Evolutionary conservation across 2,888 invertebrate genomes (phyloP), one percentile per base, ranked within the genome.

Genomic region (Urechis unicinctus): DNA sequence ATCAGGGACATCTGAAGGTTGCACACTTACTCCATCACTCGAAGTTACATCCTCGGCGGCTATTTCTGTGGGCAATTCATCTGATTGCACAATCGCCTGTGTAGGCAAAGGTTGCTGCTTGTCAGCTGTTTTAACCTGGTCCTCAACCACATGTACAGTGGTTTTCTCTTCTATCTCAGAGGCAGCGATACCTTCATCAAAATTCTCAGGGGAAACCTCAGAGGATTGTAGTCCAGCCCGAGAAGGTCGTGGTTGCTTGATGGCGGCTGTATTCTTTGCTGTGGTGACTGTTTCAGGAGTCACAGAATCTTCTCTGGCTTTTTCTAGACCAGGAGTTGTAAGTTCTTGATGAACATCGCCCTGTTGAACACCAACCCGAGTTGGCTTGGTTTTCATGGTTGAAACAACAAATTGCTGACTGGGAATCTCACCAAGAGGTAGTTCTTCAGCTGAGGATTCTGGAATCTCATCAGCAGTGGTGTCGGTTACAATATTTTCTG

Each of bases 161-260:
- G 9, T 9, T 36, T 9, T 17, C 9, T 17, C 36, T 36, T 36
- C 36, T 17, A 13, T 17, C 17, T 36, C 17, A 13, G 36, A 9
- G 9, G 9, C 17, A 9, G 9, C 36, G 17, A 57, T 44, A n/a
- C 57, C 57, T 41, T 57, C 57, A 22, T 17, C 29, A 30, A 57
- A 31, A 26, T 21, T 6, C 6, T 57, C 57, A n/a, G 54, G 28
- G 22, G 3, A 43, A 6, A 55, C 36, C 21, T 50, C 51, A 2
- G 44, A n/a, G 13, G 28, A 44, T 42, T 57, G 57, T 24, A 55
- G 51, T 9, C 24, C 24, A 3, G 50, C 42, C 42, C 57, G 28
- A 6, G 57, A 46, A 6, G 57, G 57, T 29, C 53, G 48, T 1
- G 54, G 54, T 13, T 22, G 30, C 26, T 55, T 58, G 3, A 55